A percentile compares a stretch with the other conserved stretches of the same genome.
phyloP scores from a whole-genome alignment of 1,140 invertebrate species.

The Habropoda laboriosa region DNA sequence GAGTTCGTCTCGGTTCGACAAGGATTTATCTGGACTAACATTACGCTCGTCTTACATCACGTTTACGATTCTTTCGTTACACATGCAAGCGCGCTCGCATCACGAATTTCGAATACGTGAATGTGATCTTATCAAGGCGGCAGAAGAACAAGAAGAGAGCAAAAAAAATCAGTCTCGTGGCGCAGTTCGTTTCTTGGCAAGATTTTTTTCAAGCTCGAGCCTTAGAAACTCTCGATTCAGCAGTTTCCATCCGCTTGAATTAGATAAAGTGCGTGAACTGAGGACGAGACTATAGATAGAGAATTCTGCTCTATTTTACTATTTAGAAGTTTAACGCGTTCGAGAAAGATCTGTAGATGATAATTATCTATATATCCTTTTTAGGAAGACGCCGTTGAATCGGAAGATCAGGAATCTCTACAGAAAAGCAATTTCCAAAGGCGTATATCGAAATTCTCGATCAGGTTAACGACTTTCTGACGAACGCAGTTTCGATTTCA shows the following conservation, averaged over 20 bases:
- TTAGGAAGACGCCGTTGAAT: too few relatives aligned
- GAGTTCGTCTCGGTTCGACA: slow-evolving; percentile 33
- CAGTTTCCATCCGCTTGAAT: background rate
- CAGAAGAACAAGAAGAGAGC: too few relatives aligned
- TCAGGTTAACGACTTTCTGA: background rate
- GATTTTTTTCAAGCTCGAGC: background rate
- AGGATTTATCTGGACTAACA: slow-evolving; percentile 25
- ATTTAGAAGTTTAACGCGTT: background rate
- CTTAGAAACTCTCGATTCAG: background rate
- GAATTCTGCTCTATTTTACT: too few relatives aligned
- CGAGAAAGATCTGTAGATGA: background rate
- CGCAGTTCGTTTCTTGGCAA: background rate
- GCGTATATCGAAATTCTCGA: background rate
- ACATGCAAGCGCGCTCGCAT: background rate
- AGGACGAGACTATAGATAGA: background rate
- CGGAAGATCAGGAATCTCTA: background rate
- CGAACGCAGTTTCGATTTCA: background rate
- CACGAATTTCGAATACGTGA: slow-evolving; percentile 11
- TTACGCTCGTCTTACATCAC: slow-evolving; percentile 37
- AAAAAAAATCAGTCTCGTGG: background rate
- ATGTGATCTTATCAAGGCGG: slow-evolving; percentile 1
- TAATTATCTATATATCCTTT: background rate
- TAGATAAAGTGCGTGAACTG: background rate
- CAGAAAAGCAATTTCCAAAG: background rate
- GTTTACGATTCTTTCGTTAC: background rate